Base-by-base conservation (phyloP, 2,113 vertebrate genomes). In the Rhegmatorhina hoffmannsi region DNA sequence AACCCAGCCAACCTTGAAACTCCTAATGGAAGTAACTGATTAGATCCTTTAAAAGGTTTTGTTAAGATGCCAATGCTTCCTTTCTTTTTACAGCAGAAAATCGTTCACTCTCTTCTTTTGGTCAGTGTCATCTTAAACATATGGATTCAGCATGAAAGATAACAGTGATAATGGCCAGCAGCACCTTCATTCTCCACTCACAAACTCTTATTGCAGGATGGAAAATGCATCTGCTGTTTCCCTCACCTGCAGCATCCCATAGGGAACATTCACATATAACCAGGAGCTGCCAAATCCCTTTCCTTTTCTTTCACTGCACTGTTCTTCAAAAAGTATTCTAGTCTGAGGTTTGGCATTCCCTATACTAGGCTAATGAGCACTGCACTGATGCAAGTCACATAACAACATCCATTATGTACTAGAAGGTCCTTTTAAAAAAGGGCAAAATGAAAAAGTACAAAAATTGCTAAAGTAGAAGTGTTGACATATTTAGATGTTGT, bases 71-170 rank as follows among this genome's bases (percentile, higher is more conserved):
- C 14, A 64, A 6, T 26, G 16, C 9, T 84, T 63, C 36, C 26
- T 67, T 78, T 59, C 16, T 62, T 77, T 78, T 85, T 26, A 64
- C 4, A 9, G 64, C 34, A 66, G 83, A 79, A 21, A 24, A 56
- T 10, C 18, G 24, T 17, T 87, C 56, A 11, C 8, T 3, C 8
- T 3, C 31, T 44, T 80, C 36, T 53, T 72, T 52, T 67, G 52
- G 40, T 62, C 33, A 34, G 13, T 64, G 18, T 28, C 49, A 64
- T 55, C 55, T 55, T 84, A 84, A 81, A 59, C 8, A 26, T 26
- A 55, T 0, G 1, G 49, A 55, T 74, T 53, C 25, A n/a, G 31
- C 8, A 20, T 1, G 4, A 33, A 77, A 77, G 16, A 40, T 14
- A 62, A 44, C 38, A 77, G 28, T 3, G 7, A 73, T 9, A 82